Evolutionary conservation across 2,888 invertebrate species (phyloP), one percentile per base, ranked within the genome.

Genomic region (Ommatoiulus sabulosus): DNA sequence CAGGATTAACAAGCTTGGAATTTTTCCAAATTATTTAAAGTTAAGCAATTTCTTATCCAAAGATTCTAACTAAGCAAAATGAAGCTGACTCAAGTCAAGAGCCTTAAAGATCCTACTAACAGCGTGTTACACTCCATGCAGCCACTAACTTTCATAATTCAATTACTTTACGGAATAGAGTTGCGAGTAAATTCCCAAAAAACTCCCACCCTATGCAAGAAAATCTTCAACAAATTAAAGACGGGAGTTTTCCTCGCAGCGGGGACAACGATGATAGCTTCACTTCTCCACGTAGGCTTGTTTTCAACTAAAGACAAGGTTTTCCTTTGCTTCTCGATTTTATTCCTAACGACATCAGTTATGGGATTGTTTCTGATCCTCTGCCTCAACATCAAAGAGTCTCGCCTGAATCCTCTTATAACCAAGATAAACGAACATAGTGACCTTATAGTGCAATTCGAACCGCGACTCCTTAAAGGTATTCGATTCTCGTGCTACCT

Each of bases 321-420:
- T 43, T 80, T 35, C 80, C 80, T 80, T 35, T 80, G 80, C 15
- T 15, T 80, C 35, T 80, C 80, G 12, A 80, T 80, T 80, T 35
- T 80, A 35, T 80, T 80, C 80, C 35, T 80, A 15, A 80, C 35
- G 35, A 43, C 80, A 15, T 80, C 80, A 15, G 0, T 80, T 35
- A 80, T 35, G 35, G 80, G 80, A 35, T 35, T 80, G 15, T 35
- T 80, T 1, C 3, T 80, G 35, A 35, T 80, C 80, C 35, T 80
- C 12, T 35, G 80, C 80, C 35, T 80, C 12, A 80, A 35, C 35
- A 0, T 80, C 35, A 80, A 80, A 35, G 80, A 35, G 35, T 35
- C 80, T 10, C 24, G 35, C 12, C 4, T 80, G 2, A 80, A 80
- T 15, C 35, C 15, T 43, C 80, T 80, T 12, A 12, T 80, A 5